These are phyloP conservation scores for Hemistola chrysoprasaria DNA, from an alignment of 2,888 invertebrate genomes.

Conservation along the genomic window DNA sequence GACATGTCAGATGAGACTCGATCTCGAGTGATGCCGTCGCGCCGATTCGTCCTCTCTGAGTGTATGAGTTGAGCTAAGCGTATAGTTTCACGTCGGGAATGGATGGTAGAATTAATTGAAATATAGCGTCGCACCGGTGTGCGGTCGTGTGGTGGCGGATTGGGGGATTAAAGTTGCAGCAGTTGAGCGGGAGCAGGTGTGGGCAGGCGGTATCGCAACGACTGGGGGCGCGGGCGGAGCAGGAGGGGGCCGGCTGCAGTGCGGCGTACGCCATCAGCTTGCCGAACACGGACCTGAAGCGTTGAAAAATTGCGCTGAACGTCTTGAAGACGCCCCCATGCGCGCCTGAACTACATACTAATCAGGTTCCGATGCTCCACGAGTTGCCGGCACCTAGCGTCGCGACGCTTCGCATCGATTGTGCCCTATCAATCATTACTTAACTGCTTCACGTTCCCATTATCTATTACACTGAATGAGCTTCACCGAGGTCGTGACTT, in stretches of 20 bases:
- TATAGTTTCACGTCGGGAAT: slow-evolving; percentile 64
- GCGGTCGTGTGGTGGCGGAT: slow-evolving; percentile 70
- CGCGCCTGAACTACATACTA: slow-evolving; percentile 70
- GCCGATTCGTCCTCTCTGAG: slow-evolving; percentile 38
- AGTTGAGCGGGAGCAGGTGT: slow-evolving; percentile 64
- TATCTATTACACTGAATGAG: slow-evolving; percentile 23
- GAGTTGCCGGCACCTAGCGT: slow-evolving; percentile 28
- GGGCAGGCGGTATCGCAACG: slow-evolving; percentile 34
- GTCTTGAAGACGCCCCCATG: slow-evolving; percentile 65
- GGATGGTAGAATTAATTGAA: slow-evolving; percentile 78
- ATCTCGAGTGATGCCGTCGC: not conserved
- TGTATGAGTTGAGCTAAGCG: slow-evolving; percentile 60
- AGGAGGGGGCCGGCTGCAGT: slow-evolving; percentile 44
- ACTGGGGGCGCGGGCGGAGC: slow-evolving; percentile 18
- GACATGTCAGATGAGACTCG: slow-evolving; percentile 32
- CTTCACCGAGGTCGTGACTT: slow-evolving; percentile 25
- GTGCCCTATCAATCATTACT: slow-evolving; percentile 22
- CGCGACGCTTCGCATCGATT: slow-evolving; percentile 12
- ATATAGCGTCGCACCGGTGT: slow-evolving; percentile 72
- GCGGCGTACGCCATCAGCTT: slow-evolving; percentile 58
- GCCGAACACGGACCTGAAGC: slow-evolving; percentile 69
- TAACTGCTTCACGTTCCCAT: slow-evolving; percentile 20
- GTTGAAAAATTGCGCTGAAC: slow-evolving; percentile 77
- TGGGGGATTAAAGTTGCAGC: slow-evolving; percentile 77
- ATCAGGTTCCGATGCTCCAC: slow-evolving; percentile 49